Base-by-base conservation (phyloP, 2,797 vertebrate genomes). In the Capromys pilorides region DNA sequence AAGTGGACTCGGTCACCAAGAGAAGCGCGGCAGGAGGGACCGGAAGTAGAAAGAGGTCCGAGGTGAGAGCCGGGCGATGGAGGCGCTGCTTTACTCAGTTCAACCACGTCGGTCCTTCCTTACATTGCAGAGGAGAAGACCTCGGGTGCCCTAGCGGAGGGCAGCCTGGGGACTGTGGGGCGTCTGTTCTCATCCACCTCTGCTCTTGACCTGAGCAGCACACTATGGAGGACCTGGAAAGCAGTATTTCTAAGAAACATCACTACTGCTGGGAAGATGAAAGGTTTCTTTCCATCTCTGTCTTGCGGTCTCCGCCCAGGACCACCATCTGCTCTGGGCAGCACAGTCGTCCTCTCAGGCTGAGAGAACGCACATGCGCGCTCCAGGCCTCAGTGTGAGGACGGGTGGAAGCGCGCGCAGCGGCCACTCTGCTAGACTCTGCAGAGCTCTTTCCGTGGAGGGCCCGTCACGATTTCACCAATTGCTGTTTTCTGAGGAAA, bases 401-500 rank as follows among this genome's bases (percentile, higher is more conserved):
- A 75, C 67, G 75, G 18, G 11, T 57, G 67, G 82, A 92, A 95
- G 31, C 83, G 24, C 79, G 45, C 21, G 73, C 4, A 92, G 85
- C 59, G 62, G 45, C 33, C 8, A 31, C 45, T 57, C 39, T 11
- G 62, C 5, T 19, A n/a, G n/a, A n/a, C 39, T 24, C 88, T 73
- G 88, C 67, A 86, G 86, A 86, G 66, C 16, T 78, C 64, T 71
- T 82, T 82, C 61, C 49, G 14, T 95, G 78, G 11, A 2, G 33
- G 45, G 57, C 24, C 12, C 33, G 10, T 28, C 10, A 6, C 28
- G 39, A 75, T 62, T 82, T 88, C 88, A 89, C 2, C 59, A 36
- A 91, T 49, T 21, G 5, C 36, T 5, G 8, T 73, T 88, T 88
- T 86, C 90, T 88, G 94, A 96, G 59, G 66, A 77, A 67, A 33